A percentile compares a stretch with the other conserved stretches of the same genome.
phyloP scores from a whole-genome alignment of 2,888 invertebrate genomes.

The Halictus ligatus region DNA sequence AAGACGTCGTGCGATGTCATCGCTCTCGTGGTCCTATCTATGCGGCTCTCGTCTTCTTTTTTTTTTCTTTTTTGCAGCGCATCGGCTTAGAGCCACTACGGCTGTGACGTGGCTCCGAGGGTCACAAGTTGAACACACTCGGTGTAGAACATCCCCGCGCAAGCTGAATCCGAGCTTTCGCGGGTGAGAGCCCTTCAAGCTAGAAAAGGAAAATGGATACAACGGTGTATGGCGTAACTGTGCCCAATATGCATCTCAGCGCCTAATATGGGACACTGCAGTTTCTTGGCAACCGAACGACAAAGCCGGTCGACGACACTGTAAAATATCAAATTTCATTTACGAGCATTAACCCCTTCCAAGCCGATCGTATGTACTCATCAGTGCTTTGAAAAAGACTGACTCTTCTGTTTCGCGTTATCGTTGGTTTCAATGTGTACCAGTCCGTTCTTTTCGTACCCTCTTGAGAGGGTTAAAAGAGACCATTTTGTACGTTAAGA shows the following conservation, averaged over 20 bases:
- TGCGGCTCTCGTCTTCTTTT: too few species aligned
- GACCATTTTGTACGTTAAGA: too few species aligned
- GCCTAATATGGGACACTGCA: not conserved
- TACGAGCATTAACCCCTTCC: too few species aligned
- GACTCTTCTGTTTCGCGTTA: too few species aligned
- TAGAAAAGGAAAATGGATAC: not conserved
- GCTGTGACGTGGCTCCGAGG: not conserved
- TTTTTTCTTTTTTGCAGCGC: not conserved
- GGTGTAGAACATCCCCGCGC: not conserved
- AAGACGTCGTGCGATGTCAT: not conserved
- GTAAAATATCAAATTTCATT: too few species aligned
- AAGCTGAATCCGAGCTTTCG: not conserved
- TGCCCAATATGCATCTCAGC: not conserved
- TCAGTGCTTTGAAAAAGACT: too few species aligned
- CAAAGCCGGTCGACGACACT: too few species aligned
- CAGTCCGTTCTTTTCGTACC: too few species aligned
- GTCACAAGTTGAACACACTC: not conserved
- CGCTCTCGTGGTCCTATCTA: not conserved
- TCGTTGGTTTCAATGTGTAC: too few species aligned
- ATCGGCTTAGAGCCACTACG: not conserved
- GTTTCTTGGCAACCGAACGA: not conserved
- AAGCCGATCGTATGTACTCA: too few species aligned
- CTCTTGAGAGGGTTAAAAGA: too few species aligned
- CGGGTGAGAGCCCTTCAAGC: not conserved
- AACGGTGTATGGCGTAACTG: not conserved